Base-by-base conservation (phyloP, 1,140 invertebrate genomes). In the Anthonomus grandis region DNA sequence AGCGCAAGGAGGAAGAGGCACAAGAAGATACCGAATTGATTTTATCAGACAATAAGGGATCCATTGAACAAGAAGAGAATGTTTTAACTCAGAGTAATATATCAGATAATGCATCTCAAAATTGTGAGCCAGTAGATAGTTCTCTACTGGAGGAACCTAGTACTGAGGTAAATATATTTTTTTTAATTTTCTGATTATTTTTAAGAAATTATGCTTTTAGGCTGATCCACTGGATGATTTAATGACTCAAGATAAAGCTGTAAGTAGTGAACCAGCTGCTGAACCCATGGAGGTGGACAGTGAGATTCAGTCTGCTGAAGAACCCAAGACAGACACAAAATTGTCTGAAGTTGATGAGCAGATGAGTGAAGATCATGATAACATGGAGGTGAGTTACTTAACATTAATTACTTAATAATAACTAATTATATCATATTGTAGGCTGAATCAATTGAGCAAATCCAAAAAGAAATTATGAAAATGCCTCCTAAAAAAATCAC, bases 381-480 rank as follows among this genome's bases (percentile, higher is more conserved):
- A 21, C 19, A 10, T 19, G 21, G 15, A 19, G 41, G 13, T 17
- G 18, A 5, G 15, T n/a, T n/a, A n/a, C n/a, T n/a, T n/a, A n/a
- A n/a, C n/a, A n/a, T n/a, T n/a, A n/a, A n/a, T 34, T 34, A n/a
- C n/a, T n/a, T n/a, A n/a, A n/a, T n/a, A n/a, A n/a, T n/a, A n/a
- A n/a, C n/a, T n/a, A n/a, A n/a, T n/a, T n/a, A n/a, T n/a, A n/a
- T n/a, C n/a, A n/a, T 9, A 38, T 25, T 46, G 12, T 15, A 55
- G 52, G 22, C 31, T 13, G 54, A 57, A 31, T 57, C 54, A 5
- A 57, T 57, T 41, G 54, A 57, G 42, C 45, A 48, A 18, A 57
- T 57, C 21, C 54, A 57, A 34, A 57, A 57, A 39, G 54, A 57
- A 49, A 48, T 57, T 6, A 37, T 41, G 2, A 57, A 41, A 42